phyloP scores from a whole-genome alignment of 2,888 invertebrate species.

The Trichogramma dendrolimi region DNA sequence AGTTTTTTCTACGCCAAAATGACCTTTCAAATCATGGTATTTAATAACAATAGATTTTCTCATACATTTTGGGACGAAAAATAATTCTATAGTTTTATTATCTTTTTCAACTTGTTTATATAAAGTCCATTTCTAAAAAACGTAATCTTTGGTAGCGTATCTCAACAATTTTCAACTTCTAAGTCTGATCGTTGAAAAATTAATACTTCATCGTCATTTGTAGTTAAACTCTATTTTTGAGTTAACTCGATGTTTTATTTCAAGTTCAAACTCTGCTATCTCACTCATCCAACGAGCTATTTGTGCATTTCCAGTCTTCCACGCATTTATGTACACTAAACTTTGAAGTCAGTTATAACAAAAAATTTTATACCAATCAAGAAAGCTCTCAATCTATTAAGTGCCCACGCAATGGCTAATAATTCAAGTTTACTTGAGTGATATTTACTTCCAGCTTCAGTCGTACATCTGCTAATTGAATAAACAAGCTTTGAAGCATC shows the following conservation, averaged over 20 bases:
- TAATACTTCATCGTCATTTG: no score
- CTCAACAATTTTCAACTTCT: slow-evolving; percentile 1
- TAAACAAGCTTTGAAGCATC: slow-evolving; percentile 8
- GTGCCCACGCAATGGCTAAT: slow-evolving; percentile 19
- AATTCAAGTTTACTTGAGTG: slow-evolving; percentile 18
- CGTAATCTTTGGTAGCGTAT: not conserved
- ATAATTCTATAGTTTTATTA: not conserved
- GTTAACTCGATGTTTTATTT: no score
- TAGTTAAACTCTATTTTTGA: no score
- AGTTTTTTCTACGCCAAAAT: slow-evolving; percentile 22
- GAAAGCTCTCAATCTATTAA: slow-evolving; percentile 16
- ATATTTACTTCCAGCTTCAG: slow-evolving; percentile 8
- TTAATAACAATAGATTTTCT: slow-evolving; percentile 11
- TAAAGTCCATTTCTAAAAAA: slow-evolving; percentile 5
- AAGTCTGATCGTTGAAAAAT: not conserved
- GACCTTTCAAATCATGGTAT: no score
- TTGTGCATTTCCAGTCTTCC: no score
- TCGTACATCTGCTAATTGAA: slow-evolving; percentile 9
- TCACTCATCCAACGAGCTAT: no score
- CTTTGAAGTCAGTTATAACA: no score
- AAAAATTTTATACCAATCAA: slow-evolving; percentile 9
- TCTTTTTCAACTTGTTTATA: not conserved
- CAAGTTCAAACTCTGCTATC: no score
- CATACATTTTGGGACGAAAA: slow-evolving; percentile 16
- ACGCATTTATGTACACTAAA: no score